These are phyloP conservation scores for Thalassoma bifasciatum DNA, from an alignment of 2,113 vertebrate genomes.

Conservation along the genomic window DNA sequence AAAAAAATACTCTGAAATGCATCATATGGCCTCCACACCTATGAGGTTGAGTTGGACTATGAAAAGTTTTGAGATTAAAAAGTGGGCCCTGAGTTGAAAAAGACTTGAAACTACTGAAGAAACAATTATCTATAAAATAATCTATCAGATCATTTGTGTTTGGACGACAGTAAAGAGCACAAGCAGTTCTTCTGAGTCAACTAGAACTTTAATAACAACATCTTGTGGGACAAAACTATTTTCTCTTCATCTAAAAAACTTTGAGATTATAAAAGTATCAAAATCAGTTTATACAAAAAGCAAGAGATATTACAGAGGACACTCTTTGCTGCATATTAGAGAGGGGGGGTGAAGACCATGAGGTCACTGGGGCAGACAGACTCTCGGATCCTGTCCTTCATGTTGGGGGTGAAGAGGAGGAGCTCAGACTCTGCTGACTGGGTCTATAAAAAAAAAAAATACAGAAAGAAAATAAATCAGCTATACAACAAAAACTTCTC, in stretches of 20 bases:
- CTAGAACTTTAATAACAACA: conserved; percentile 35
- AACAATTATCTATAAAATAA: too few relatives aligned
- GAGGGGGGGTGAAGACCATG: conserved; percentile 82
- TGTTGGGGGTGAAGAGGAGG: conserved; percentile 79
- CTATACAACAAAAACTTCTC: background rate
- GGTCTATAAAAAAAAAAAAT: conserved; percentile 9
- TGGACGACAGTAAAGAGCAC: background rate
- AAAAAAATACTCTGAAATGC: too few relatives aligned
- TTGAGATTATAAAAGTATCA: background rate
- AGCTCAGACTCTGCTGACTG: conserved; percentile 57
- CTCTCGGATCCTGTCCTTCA: conserved; percentile 69
- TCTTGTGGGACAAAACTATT: conserved; percentile 19
- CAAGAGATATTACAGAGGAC: background rate
- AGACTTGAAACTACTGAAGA: too few relatives aligned
- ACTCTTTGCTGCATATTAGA: conserved; percentile 6
- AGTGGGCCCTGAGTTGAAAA: too few relatives aligned
- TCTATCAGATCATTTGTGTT: background rate
- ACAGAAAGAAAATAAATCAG: background rate
- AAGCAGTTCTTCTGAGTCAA: background rate
- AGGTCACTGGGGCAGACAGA: conserved; percentile 80
- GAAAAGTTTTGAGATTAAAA: too few relatives aligned
- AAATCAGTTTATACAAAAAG: background rate
- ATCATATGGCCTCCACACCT: too few relatives aligned
- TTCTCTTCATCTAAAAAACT: conserved; percentile 15
- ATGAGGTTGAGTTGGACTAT: too few relatives aligned